Conservation (phyloP, 2,113 vertebrate genomes). For the Caracal caracal region DNA sequence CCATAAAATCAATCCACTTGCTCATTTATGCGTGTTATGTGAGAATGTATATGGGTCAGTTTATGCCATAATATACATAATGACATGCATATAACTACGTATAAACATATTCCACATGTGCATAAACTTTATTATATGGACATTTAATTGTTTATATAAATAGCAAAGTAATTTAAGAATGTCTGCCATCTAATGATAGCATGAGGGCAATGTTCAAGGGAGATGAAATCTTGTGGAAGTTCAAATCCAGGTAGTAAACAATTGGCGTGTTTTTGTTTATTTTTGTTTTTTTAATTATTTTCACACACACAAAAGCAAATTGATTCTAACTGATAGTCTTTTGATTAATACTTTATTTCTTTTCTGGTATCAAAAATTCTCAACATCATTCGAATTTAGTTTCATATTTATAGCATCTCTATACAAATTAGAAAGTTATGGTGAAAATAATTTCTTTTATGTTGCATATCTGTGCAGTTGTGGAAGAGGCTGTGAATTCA, state of each 20-base stretch:
- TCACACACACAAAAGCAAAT: slow-evolving; percentile 43
- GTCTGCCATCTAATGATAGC: slow-evolving; percentile 19
- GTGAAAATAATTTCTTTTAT: not conserved
- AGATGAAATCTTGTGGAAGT: slow-evolving; percentile 45
- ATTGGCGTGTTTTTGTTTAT: not conserved
- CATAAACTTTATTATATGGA: not conserved
- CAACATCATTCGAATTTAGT: slow-evolving; percentile 64
- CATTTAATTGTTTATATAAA: not conserved
- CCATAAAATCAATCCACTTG: not conserved
- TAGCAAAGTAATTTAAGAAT: slow-evolving; percentile 59
- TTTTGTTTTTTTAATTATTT: slow-evolving; percentile 15
- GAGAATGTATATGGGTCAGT: not conserved
- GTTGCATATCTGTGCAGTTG: not conserved
- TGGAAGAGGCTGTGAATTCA: slow-evolving; percentile 28
- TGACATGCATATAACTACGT: not conserved
- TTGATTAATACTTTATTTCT: slow-evolving; percentile 63
- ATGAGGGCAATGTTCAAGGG: slow-evolving; percentile 61
- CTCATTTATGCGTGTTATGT: not conserved
- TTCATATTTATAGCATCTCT: slow-evolving; percentile 53
- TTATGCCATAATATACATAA: not conserved
- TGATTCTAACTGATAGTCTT: slow-evolving; percentile 32
- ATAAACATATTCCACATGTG: not conserved
- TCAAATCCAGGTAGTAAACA: slow-evolving; percentile 24
- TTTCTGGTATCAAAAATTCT: slow-evolving; percentile 65
- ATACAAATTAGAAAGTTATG: slow-evolving; percentile 45